Conservation (phyloP, 2,888 invertebrate genomes). For the Oscheius myriophilus region DNA sequence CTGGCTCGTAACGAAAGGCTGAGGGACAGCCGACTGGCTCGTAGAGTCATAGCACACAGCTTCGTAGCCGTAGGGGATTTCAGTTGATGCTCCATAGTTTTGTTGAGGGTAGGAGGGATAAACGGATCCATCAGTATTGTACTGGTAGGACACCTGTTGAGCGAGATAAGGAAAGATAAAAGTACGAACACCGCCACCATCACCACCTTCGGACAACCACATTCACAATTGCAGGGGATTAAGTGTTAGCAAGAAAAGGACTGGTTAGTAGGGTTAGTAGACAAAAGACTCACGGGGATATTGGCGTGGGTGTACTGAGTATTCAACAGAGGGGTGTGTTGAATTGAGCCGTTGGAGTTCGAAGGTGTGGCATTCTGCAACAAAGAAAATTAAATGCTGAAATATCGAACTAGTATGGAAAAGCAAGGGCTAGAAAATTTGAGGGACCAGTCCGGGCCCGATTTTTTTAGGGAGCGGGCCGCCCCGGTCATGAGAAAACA, state of each 20-base stretch:
- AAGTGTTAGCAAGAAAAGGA: background rate
- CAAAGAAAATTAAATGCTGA: background rate
- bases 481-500: no score
- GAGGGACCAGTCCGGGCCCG: background rate
- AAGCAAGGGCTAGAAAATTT: no score
- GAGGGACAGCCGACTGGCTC: background rate
- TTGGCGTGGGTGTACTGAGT: background rate
- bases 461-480: background rate
- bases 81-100: no score
- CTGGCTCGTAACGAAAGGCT: background rate
- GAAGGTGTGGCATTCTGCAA: background rate
- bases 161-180: background rate
- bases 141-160: background rate
- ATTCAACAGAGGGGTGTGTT: background rate
- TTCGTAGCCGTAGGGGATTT: no score
- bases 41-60: no score
- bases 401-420: no score
- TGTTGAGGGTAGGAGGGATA: no score
- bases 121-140: no score
- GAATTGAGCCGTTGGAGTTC: background rate
- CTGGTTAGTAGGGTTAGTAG: background rate
- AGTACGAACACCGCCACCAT: slow-evolving; percentile 3
- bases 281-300: background rate
- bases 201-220: slow-evolving; percentile 1
- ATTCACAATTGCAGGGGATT: background rate